phyloP scores from a whole-genome alignment of 2,888 invertebrate genomes.

The Trissoscelio sp. region DNA sequence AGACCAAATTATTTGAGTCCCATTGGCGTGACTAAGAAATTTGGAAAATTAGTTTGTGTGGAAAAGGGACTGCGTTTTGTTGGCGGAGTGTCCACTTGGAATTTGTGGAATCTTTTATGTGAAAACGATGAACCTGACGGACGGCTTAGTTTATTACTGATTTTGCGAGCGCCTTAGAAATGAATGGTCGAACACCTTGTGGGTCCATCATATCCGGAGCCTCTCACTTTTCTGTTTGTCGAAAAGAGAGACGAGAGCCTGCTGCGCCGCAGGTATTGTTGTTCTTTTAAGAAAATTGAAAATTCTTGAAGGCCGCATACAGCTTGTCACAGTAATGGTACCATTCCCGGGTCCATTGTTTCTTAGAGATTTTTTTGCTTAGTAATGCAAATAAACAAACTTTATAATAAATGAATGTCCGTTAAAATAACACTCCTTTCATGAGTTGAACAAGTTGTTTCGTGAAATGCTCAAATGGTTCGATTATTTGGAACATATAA shows the following conservation, averaged over 20 bases:
- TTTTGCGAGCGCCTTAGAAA: conserved; percentile 64
- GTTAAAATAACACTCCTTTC: conserved; percentile 37
- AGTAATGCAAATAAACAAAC: conserved; percentile 59
- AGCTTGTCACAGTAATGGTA: conserved; percentile 40
- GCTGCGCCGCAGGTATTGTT: conserved; percentile 63
- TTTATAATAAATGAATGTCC: conserved; percentile 31
- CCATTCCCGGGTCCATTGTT: conserved; percentile 40
- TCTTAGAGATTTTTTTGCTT: conserved; percentile 47
- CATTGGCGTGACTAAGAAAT: background rate
- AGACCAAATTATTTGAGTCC: background rate
- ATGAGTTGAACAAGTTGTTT: too few relatives aligned
- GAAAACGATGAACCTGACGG: conserved; percentile 66
- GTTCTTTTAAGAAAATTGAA: conserved; percentile 63
- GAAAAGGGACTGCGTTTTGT: background rate
- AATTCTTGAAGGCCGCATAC: conserved; percentile 32
- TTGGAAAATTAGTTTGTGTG: conserved; percentile 29
- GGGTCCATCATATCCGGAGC: conserved; percentile 59
- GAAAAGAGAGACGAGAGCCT: conserved; percentile 43
- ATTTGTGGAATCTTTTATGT: conserved; percentile 49
- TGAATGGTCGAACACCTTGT: conserved; percentile 51
- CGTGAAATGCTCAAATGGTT: background rate
- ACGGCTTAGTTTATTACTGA: conserved; percentile 66
- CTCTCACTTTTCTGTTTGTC: conserved; percentile 51
- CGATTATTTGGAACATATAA: conserved; percentile 3
- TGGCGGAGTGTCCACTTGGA: conserved; percentile 19